These are phyloP conservation scores for Ophthalmolycus amberensis DNA, from an alignment of 2,113 vertebrate genomes.

Conservation along the genomic window DNA sequence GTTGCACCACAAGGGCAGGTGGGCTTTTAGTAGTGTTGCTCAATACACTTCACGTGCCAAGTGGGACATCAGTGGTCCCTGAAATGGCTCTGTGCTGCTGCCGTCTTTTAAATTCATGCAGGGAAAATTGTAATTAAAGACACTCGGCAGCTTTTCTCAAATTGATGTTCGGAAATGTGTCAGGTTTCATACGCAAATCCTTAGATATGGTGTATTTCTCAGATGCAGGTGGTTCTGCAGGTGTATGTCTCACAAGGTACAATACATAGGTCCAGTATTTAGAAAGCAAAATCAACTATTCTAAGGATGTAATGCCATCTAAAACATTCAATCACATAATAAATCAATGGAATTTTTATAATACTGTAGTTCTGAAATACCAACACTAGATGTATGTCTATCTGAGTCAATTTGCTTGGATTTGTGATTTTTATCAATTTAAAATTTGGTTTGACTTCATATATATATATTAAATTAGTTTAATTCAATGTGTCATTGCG, in stretches of 20 bases:
- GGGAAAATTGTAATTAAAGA: constrained; percentile 8
- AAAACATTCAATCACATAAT: not conserved
- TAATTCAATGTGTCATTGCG: not conserved
- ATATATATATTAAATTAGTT: not conserved
- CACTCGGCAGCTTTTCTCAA: not conserved
- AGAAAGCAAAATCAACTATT: not conserved
- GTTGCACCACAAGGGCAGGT: constrained; percentile 43
- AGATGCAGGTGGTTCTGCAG: constrained; percentile 12
- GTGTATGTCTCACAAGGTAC: not conserved
- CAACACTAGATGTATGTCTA: not conserved
- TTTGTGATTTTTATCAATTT: not conserved
- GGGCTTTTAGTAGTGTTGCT: constrained; percentile 41
- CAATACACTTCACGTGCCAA: constrained; percentile 30
- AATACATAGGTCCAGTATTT: not conserved
- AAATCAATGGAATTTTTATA: not conserved
- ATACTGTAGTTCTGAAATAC: not conserved
- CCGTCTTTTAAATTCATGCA: constrained; percentile 25
- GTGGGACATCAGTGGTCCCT: not conserved
- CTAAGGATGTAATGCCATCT: not conserved
- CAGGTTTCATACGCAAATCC: not conserved
- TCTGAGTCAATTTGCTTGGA: not conserved
- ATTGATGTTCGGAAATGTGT: not conserved
- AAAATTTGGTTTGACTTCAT: not conserved
- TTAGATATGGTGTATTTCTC: not conserved
- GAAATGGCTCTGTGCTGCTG: not conserved